Evolutionary conservation across 2,797 vertebrate species (phyloP).

Genomic region (Muraenolepis orangiensis): DNA sequence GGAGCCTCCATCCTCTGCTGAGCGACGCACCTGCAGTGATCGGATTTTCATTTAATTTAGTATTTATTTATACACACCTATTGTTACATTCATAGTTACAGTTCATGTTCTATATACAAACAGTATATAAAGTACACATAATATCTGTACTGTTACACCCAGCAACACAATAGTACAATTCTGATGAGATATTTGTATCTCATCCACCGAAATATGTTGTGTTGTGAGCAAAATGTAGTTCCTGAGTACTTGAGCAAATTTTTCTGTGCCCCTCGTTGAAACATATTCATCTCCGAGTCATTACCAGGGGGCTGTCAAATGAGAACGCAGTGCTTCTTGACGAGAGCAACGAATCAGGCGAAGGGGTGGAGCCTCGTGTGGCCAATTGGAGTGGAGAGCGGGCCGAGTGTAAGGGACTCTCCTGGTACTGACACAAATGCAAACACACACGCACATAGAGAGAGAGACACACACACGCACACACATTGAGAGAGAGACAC

Average conservation of each 20-base stretch:
- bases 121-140: neutral
- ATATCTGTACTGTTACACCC: neutral
- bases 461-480: conserved; percentile 10
- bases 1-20: conserved; percentile 67
- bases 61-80: neutral
- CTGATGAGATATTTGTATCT: neutral
- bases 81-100: neutral
- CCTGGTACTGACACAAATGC: conserved; percentile 58
- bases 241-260: neutral
- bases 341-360: conserved; percentile 63
- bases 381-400: conserved; percentile 75
- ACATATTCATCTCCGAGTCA: conserved; percentile 9
- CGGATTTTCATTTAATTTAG: neutral
- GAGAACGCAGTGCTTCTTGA: conserved; percentile 70
- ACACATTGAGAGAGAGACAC: conserved; percentile 13
- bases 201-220: neutral
- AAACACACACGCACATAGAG: conserved; percentile 9
- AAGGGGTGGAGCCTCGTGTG: conserved; percentile 62
- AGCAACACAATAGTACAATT: neutral
- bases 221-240: neutral
- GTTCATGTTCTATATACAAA: neutral
- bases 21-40: conserved; percentile 55
- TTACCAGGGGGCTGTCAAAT: conserved; percentile 71
- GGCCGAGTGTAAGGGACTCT: conserved; percentile 69
- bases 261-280: neutral